A percentile compares a stretch with the other conserved stretches of the same genome.
Conservation (phyloP, 2,797 vertebrate species). For the Falco naumanni region DNA sequence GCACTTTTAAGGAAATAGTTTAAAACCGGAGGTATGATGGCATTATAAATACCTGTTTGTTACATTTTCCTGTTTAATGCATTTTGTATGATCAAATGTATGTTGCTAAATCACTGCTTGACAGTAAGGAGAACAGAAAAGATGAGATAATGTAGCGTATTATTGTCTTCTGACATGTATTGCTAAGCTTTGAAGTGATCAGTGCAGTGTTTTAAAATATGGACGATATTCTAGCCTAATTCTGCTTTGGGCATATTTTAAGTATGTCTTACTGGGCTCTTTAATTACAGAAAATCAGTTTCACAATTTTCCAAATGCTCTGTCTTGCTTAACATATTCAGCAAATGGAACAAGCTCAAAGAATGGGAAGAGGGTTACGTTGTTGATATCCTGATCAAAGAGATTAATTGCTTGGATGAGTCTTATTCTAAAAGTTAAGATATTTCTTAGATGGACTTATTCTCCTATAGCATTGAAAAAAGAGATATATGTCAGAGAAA, state of each 20-base stretch:
- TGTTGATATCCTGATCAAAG: background rate
- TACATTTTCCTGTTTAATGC: background rate
- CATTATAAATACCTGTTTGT: conserved; percentile 1
- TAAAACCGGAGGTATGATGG: background rate
- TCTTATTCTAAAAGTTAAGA: background rate
- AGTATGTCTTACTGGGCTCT: conserved; percentile 31
- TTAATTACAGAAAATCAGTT: conserved; percentile 47
- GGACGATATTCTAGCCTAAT: background rate
- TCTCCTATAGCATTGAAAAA: background rate
- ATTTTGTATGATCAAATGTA: background rate
- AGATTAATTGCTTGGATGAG: conserved; percentile 13
- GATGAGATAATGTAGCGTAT: conserved; percentile 38
- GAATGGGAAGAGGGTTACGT: background rate
- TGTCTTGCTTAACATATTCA: conserved; percentile 29
- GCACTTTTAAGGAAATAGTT: background rate
- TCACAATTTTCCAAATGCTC: conserved; percentile 10
- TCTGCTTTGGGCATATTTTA: conserved; percentile 53
- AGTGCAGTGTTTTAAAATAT: conserved; percentile 29
- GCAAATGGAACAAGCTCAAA: background rate
- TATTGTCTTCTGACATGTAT: conserved; percentile 22
- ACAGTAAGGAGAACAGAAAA: conserved; percentile 49
- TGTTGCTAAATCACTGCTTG: conserved; percentile 22
- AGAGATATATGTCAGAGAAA: background rate
- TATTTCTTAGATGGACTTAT: background rate
- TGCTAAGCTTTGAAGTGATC: conserved; percentile 41